A percentile compares a stretch with the other conserved stretches of the same genome.
Conservation (phyloP, 2,888 invertebrate species). For the Ceramica pisi region DNA sequence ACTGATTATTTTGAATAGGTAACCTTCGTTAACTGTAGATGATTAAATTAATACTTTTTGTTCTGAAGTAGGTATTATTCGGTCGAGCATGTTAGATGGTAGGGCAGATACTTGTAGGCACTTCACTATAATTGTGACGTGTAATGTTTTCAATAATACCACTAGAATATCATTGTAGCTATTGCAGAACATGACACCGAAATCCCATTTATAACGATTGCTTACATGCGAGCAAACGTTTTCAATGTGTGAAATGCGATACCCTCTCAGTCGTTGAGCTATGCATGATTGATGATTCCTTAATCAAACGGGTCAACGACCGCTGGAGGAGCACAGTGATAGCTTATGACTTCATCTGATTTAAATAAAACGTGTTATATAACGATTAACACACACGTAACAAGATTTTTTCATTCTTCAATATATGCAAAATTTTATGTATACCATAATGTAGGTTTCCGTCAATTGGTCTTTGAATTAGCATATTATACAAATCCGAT, state of each 20-base stretch:
- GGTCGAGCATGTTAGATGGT: slow-evolving; percentile 6
- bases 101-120: slow-evolving; percentile 18
- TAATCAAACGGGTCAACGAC: slow-evolving; percentile 86
- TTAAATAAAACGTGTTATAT: slow-evolving; percentile 76
- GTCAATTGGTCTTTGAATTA: slow-evolving; percentile 68
- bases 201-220: slow-evolving; percentile 69
- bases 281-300: slow-evolving; percentile 88
- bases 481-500: slow-evolving; percentile 79
- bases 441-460: slow-evolving; percentile 35
- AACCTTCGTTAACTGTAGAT: slow-evolving; percentile 22
- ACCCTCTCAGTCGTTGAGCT: slow-evolving; percentile 78
- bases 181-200: slow-evolving; percentile 62
- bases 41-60: slow-evolving; percentile 31
- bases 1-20: slow-evolving; percentile 45
- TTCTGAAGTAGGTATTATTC: slow-evolving; percentile 14
- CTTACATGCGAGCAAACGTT: slow-evolving; percentile 69
- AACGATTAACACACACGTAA: slow-evolving; percentile 67
- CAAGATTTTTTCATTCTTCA: slow-evolving; percentile 50
- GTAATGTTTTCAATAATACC: slow-evolving; percentile 31
- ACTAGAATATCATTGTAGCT: slow-evolving; percentile 26
- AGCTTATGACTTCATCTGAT: slow-evolving; percentile 82
- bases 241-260: slow-evolving; percentile 83
- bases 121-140: slow-evolving; percentile 17
- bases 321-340: slow-evolving; percentile 72
- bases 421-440: slow-evolving; percentile 19